Base-by-base conservation (phyloP, 2,888 invertebrate genomes). In the Micropterix aruncella region DNA sequence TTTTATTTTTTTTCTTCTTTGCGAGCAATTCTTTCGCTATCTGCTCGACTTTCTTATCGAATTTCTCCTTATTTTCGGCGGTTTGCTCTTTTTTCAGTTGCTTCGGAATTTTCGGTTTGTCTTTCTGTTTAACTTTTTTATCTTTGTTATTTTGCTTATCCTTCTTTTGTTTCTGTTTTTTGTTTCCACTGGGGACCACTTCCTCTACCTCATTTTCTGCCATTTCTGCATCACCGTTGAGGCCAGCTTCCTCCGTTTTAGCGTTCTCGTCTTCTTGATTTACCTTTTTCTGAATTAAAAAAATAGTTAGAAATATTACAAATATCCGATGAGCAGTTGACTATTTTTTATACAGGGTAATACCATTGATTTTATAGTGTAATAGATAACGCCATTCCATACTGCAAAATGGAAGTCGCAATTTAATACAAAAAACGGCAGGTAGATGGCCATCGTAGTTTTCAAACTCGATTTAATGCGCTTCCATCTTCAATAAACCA, bases 251-350 rank as follows among this genome's bases (percentile, higher is more conserved):
- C 41, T 51, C 52, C 16, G 47, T 47, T 44, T 57, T 55, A 44
- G 54, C 51, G 43, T 52, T 54, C 45, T 55, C 57, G 42, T 59
- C 62, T 17, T 47, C 44, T 52, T 48, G 47, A 42, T 48, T 50
- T 17, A 64, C 65, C 18, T 70, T 67, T 47, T 66, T 64, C 38
- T 64, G 66, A n/a, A n/a, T n/a, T n/a, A n/a, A n/a, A n/a, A n/a
- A n/a, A n/a, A n/a, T n/a, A n/a, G n/a, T n/a, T n/a, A n/a, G n/a
- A n/a, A n/a, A n/a, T n/a, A n/a, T n/a, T n/a, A n/a, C n/a, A n/a
- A n/a, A n/a, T n/a, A n/a, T n/a, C n/a, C n/a, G n/a, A n/a, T n/a
- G n/a, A n/a, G n/a, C n/a, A n/a, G n/a, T n/a, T n/a, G n/a, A n/a
- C n/a, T n/a, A 50, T 67, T 67, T 54, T 66, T 68, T n/a, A n/a